Conservation (phyloP, 2,888 invertebrate species). For the Holacanthella duospinosa region DNA sequence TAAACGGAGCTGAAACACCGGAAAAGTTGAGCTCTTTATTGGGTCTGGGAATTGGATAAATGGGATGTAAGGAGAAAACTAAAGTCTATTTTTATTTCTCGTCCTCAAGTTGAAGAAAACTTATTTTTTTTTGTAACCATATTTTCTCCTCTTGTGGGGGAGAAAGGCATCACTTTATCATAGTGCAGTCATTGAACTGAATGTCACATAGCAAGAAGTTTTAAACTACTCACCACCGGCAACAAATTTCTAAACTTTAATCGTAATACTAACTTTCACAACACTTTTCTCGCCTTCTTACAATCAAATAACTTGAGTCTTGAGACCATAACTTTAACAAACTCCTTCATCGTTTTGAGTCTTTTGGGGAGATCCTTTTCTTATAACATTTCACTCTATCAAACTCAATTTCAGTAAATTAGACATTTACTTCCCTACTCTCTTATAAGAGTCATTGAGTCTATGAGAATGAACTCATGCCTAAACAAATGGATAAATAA, state of each 20-base stretch:
- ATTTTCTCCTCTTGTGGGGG: no score
- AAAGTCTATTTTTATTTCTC: no score
- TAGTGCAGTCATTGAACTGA: no score
- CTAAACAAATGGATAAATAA: neutral
- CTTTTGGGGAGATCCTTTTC: neutral
- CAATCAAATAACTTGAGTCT: neutral
- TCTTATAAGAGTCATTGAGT: no score
- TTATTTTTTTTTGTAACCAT: no score
- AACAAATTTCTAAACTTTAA: neutral
- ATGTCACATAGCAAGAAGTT: neutral
- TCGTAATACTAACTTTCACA: neutral
- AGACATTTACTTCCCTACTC: no score
- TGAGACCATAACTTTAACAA: neutral
- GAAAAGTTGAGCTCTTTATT: no score
- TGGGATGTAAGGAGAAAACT: no score
- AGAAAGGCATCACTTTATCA: neutral
- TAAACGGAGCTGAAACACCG: no score
- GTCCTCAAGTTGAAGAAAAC: no score
- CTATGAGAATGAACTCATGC: neutral
- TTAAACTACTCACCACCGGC: neutral
- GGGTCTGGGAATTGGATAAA: no score
- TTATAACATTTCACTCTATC: neutral
- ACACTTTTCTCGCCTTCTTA: neutral
- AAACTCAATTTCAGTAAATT: neutral
- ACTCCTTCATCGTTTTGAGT: neutral